These are phyloP conservation scores for Zaprionus inermis DNA, from an alignment of 1,140 invertebrate genomes.

Conservation along the genomic window DNA sequence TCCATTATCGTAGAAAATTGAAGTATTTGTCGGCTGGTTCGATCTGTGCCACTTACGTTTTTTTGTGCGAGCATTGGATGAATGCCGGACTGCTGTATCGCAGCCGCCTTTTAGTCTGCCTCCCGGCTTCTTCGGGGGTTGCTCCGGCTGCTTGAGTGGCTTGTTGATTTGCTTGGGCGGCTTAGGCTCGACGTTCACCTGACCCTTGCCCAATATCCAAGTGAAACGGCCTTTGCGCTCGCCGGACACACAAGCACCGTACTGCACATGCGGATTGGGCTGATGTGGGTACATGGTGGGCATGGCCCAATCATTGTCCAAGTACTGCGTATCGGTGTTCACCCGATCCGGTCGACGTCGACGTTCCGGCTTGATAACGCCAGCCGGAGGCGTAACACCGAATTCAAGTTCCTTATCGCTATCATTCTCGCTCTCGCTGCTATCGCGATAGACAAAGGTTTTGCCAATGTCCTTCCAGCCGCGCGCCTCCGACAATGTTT, in stretches of 20 bases:
- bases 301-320: conserved; percentile 63
- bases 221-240: conserved; percentile 51
- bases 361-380: conserved; percentile 67
- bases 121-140: background rate
- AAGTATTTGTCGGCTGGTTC: background rate
- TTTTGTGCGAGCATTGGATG: background rate
- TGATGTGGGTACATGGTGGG: conserved; percentile 57
- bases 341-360: conserved; percentile 34
- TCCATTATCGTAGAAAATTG: background rate
- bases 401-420: conserved; percentile 77
- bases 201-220: conserved; percentile 62
- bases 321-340: conserved; percentile 68
- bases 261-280: conserved; percentile 58
- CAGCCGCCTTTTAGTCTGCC: conserved; percentile 19
- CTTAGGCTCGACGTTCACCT: conserved; percentile 39
- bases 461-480: conserved; percentile 39
- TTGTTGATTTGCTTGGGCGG: conserved; percentile 27
- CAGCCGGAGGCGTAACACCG: conserved; percentile 79
- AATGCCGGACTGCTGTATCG: background rate
- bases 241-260: conserved; percentile 50
- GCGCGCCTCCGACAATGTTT: conserved; percentile 18
- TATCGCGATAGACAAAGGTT: conserved; percentile 37
- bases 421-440: conserved; percentile 60
- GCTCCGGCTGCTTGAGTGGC: background rate
- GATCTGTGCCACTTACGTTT: conserved; percentile 32